Percentiles rank a stretch among this genome's conserved stretches.
These are phyloP conservation scores for Strix aluco DNA, from an alignment of 2,113 vertebrate species.

Conservation along the genomic window DNA sequence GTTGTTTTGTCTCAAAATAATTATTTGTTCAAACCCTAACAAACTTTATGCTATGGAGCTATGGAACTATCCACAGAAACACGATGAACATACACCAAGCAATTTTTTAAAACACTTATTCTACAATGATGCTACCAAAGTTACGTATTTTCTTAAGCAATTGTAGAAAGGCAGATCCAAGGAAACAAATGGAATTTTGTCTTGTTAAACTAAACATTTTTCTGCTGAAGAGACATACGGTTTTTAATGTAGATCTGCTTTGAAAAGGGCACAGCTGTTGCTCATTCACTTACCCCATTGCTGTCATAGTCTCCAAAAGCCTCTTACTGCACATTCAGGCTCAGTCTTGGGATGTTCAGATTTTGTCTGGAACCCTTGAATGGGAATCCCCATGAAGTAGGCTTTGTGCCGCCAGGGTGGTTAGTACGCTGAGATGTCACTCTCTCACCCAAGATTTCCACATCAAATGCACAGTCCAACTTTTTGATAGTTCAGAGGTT, in stretches of 20 bases:
- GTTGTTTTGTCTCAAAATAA: neutral
- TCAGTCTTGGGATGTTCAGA: neutral
- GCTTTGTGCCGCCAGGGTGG: neutral
- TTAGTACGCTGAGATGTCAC: neutral
- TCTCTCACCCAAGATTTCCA: neutral
- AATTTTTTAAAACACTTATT: neutral
- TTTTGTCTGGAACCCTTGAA: neutral
- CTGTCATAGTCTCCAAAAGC: neutral
- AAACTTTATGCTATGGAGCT: neutral
- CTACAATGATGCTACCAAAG: neutral
- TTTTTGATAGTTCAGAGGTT: neutral
- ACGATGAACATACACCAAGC: accelerated
- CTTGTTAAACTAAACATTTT: neutral
- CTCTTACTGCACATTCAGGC: neutral
- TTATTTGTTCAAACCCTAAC: neutral
- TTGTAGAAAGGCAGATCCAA: neutral
- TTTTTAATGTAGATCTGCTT: neutral
- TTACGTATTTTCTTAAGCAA: neutral
- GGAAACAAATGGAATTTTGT: neutral
- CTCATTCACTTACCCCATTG: neutral
- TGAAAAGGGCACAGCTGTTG: neutral
- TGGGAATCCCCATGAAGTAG: neutral
- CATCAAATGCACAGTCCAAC: neutral
- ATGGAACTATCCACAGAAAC: neutral
- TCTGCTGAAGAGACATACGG: neutral